A percentile compares a stretch with the other conserved stretches of the same genome.
Evolutionary conservation across 1,140 invertebrate species (phyloP).

Genomic region (Eueides isabella): DNA sequence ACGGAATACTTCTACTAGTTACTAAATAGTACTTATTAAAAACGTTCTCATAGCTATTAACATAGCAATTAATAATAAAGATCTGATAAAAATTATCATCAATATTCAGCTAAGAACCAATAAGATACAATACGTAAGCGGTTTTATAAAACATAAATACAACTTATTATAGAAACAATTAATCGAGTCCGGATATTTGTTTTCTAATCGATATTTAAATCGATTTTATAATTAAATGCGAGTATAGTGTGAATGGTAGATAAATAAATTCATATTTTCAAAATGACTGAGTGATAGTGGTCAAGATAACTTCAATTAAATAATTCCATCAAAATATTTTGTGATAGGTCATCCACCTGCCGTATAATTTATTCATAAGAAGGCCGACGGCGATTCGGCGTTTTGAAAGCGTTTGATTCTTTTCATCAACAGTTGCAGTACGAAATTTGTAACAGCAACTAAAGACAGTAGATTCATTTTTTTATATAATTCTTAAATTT

Average conservation of each 20-base stretch:
- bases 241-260: conserved; percentile 65
- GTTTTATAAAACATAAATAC: conserved; percentile 27
- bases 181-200: conserved; percentile 67
- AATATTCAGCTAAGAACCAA: conserved; percentile 9
- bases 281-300: conserved; percentile 65
- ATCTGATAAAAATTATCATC: conserved; percentile 18
- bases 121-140: conserved; percentile 5
- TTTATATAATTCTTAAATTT: background rate
- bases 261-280: conserved; percentile 74
- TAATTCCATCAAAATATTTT: conserved; percentile 81
- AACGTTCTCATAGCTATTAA: conserved; percentile 10
- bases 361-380: conserved; percentile 76
- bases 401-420: conserved; percentile 32
- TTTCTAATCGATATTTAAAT: conserved; percentile 71
- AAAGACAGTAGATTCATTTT: background rate
- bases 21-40: background rate
- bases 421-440: conserved; percentile 18
- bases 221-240: conserved; percentile 61
- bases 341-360: conserved; percentile 81
- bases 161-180: conserved; percentile 54
- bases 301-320: conserved; percentile 79
- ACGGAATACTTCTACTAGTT: no score
- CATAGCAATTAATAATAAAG: conserved; percentile 8
- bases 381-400: conserved; percentile 47
- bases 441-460: conserved; percentile 11